A percentile compares a stretch with the other conserved stretches of the same genome.
These are phyloP conservation scores for Pithys albifrons DNA, from an alignment of 2,113 vertebrate species.

Conservation along the genomic window DNA sequence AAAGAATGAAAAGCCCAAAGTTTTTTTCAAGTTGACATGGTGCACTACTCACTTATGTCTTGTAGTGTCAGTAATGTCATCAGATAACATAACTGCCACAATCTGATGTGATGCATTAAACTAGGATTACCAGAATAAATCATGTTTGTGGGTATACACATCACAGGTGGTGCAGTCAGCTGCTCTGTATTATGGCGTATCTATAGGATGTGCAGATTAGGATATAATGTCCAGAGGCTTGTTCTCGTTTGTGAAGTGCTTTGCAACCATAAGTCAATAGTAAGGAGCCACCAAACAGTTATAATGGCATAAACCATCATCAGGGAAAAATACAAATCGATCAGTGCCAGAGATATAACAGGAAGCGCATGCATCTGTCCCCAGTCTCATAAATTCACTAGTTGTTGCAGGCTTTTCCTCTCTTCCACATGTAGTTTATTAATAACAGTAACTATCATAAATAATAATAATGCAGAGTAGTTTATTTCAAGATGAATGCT, in stretches of 20 bases:
- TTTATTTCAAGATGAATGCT: conserved; percentile 52
- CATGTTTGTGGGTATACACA: conserved; percentile 46
- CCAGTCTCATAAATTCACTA: conserved; percentile 54
- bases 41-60: conserved; percentile 28
- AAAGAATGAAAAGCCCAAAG: background rate
- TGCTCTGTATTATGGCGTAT: conserved; percentile 6
- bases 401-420: conserved; percentile 21
- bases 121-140: conserved; percentile 59
- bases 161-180: conserved; percentile 36
- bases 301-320: conserved; percentile 62
- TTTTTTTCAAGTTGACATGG: background rate
- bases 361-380: conserved; percentile 44
- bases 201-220: conserved; percentile 54
- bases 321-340: conserved; percentile 66
- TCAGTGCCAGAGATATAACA: conserved; percentile 39
- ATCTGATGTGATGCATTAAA: conserved; percentile 55
- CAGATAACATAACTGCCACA: conserved; percentile 37
- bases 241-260: conserved; percentile 40
- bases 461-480: conserved; percentile 45
- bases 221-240: conserved; percentile 34
- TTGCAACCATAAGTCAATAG: conserved; percentile 61
- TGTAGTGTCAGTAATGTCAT: conserved; percentile 35
- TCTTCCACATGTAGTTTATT: conserved; percentile 21
- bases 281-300: conserved; percentile 60
- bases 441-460: conserved; percentile 52